phyloP scores from a whole-genome alignment of 2,797 vertebrate species.

The Pangasius larnaudii region DNA sequence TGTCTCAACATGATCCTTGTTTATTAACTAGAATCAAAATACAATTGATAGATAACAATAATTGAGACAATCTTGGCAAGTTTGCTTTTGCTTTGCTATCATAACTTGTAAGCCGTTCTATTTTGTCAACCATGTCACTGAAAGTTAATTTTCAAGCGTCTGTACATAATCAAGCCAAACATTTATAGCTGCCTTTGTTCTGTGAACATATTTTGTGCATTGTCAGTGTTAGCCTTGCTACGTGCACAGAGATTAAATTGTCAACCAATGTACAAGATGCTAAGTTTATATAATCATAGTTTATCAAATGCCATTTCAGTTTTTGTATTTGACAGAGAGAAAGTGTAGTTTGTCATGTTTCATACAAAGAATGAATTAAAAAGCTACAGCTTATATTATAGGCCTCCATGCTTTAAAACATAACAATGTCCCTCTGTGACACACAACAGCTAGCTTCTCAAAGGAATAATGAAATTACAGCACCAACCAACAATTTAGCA shows the following conservation, averaged over 20 bases:
- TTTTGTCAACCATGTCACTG: neutral
- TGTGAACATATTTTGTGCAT: neutral
- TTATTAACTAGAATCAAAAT: neutral
- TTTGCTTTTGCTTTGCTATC: neutral
- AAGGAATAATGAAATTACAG: neutral
- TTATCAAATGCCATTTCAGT: neutral
- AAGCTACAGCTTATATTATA: neutral
- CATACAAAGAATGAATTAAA: neutral
- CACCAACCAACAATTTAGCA: neutral
- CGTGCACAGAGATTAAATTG: neutral
- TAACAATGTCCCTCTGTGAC: neutral
- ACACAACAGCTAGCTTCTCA: neutral
- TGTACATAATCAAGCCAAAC: neutral
- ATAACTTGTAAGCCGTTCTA: neutral
- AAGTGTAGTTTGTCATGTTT: neutral
- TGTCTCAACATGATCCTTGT: neutral
- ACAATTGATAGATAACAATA: neutral
- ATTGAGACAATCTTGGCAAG: neutral
- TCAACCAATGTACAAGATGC: neutral
- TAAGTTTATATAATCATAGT: neutral
- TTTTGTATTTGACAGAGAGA: neutral
- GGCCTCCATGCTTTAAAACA: neutral
- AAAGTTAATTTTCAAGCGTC: neutral
- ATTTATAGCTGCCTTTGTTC: neutral
- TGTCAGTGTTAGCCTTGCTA: conserved; percentile 4